Evolutionary conservation across 2,113 vertebrate species (phyloP).

Genomic region (Nothoprocta pentlandii): DNA sequence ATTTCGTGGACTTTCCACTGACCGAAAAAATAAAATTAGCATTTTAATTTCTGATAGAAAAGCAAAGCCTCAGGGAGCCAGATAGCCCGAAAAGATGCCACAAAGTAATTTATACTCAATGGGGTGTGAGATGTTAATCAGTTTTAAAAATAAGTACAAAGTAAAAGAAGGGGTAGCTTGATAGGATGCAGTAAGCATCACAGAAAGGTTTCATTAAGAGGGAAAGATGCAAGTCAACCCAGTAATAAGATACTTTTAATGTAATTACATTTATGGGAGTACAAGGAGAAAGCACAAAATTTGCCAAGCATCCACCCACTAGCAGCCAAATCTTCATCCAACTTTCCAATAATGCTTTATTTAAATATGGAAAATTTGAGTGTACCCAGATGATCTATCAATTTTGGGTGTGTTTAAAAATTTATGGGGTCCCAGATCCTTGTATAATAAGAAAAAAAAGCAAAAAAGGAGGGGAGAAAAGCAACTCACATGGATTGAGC

Average conservation of each 20-base stretch:
- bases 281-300: not conserved
- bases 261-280: not conserved
- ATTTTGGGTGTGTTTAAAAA: not conserved
- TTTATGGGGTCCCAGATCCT: not conserved
- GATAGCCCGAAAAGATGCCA: not conserved
- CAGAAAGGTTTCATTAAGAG: not conserved
- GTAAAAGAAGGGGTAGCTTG: not conserved
- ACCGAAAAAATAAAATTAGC: not conserved
- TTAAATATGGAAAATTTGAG: not conserved
- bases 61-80: not conserved
- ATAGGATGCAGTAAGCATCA: not conserved
- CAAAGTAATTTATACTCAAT: not conserved
- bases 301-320: not conserved
- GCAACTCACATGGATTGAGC: not conserved
- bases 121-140: not conserved
- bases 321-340: conserved; percentile 11
- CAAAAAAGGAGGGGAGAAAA: not conserved
- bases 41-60: conserved; percentile 9
- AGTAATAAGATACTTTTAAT: not conserved
- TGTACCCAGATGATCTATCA: not conserved
- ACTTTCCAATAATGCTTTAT: conserved; percentile 13
- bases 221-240: not conserved
- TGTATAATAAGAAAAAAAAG: not conserved
- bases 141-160: not conserved
- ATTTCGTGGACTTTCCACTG: not conserved